Percentiles rank a stretch among this genome's conserved stretches.
These are phyloP conservation scores for Ligdia adustata DNA, from an alignment of 2,888 invertebrate species.

Conservation along the genomic window DNA sequence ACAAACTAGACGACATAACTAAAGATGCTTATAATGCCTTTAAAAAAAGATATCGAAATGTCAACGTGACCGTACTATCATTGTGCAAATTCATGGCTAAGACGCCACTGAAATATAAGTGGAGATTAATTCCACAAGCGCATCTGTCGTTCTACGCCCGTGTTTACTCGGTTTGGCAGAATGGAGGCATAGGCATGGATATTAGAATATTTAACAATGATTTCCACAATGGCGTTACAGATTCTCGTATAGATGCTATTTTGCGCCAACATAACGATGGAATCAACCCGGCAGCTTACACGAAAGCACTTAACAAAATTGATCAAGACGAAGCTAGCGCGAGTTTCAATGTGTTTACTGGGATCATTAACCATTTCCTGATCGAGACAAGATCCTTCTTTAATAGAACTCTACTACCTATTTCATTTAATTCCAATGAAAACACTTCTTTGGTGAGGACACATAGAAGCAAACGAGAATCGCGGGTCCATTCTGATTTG, in stretches of 20 bases:
- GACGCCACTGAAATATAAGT: slow-evolving; percentile 76
- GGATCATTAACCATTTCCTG: slow-evolving; percentile 52
- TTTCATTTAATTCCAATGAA: slow-evolving; percentile 29
- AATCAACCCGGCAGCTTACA: slow-evolving; percentile 57
- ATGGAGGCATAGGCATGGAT: slow-evolving; percentile 78
- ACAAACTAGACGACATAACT: slow-evolving; percentile 45
- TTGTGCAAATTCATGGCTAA: slow-evolving; percentile 72
- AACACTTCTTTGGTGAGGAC: slow-evolving; percentile 41
- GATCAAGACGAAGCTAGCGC: slow-evolving; percentile 58
- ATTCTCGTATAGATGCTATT: slow-evolving; percentile 54
- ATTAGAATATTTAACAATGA: slow-evolving; percentile 52
- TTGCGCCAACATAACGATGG: slow-evolving; percentile 69
- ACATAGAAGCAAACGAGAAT: slow-evolving; percentile 56
- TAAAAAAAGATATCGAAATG: slow-evolving; percentile 61
- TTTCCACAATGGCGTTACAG: slow-evolving; percentile 44
- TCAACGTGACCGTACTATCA: slow-evolving; percentile 65
- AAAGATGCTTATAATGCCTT: slow-evolving; percentile 55
- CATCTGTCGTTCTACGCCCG: slow-evolving; percentile 79
- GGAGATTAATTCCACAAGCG: slow-evolving; percentile 70
- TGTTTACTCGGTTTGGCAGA: slow-evolving; percentile 80
- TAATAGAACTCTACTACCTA: slow-evolving; percentile 43
- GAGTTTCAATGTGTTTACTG: slow-evolving; percentile 50
- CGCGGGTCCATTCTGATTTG: slow-evolving; percentile 13
- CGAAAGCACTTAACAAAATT: slow-evolving; percentile 51
- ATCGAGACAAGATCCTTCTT: slow-evolving; percentile 58